phyloP scores from a whole-genome alignment of 2,113 vertebrate genomes.

The Equus przewalskii region DNA sequence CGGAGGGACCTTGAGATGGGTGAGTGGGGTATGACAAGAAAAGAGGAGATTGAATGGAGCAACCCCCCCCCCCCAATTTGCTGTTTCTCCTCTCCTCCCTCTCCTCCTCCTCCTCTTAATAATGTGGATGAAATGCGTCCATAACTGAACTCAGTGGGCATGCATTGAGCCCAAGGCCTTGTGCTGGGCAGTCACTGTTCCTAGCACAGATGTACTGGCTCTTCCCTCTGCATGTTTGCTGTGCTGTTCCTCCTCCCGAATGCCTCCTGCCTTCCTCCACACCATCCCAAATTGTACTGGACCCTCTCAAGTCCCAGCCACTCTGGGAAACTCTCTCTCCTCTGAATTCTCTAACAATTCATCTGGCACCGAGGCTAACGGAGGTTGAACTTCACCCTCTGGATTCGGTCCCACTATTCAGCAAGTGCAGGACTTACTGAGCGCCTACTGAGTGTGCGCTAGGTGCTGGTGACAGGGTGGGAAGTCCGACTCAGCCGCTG shows the following conservation, averaged over 20 bases:
- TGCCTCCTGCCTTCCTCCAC: not conserved
- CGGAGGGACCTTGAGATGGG: not conserved
- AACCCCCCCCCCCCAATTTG: not conserved
- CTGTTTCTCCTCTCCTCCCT: not conserved
- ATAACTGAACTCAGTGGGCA: not conserved
- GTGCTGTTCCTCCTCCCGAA: not conserved
- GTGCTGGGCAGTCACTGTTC: not conserved
- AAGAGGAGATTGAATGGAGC: not conserved
- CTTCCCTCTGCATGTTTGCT: not conserved
- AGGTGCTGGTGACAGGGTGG: not conserved
- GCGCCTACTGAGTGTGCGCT: not conserved
- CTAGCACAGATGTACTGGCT: not conserved
- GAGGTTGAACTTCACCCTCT: not conserved
- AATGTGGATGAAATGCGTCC: not conserved
- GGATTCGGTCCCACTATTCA: not conserved
- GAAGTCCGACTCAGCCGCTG: not conserved
- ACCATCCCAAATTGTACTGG: no score
- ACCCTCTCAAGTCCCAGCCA: not conserved
- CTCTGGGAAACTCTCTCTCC: not conserved
- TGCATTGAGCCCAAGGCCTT: accelerated
- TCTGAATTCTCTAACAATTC: not conserved
- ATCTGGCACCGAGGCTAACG: not conserved
- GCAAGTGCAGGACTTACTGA: accelerated
- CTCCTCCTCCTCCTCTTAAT: not conserved
- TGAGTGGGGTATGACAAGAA: no score